Evolutionary conservation across 2,888 invertebrate genomes (phyloP).

Genomic region (Imbricaverruca yamaguchii): DNA sequence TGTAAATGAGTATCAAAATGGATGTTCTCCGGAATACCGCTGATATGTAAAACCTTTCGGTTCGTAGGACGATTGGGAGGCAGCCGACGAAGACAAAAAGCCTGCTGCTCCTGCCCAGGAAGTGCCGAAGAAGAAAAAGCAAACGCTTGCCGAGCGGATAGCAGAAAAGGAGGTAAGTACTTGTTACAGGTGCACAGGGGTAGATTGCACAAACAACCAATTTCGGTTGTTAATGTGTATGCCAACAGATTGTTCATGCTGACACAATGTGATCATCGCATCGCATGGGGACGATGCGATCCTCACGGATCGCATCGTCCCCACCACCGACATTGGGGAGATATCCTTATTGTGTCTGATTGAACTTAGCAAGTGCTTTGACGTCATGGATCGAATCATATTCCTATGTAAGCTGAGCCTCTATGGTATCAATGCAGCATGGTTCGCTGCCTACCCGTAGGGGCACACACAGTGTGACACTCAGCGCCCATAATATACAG

Average conservation of each 20-base stretch:
- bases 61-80: conserved; percentile 12
- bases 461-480: background rate
- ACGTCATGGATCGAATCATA: too few relatives aligned
- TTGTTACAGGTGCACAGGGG: background rate
- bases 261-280: background rate
- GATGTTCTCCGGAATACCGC: too few relatives aligned
- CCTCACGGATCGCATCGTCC: too few relatives aligned
- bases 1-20: too few relatives aligned
- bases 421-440: background rate
- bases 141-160: conserved; percentile 14
- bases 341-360: too few relatives aligned
- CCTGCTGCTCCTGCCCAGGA: background rate
- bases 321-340: too few relatives aligned
- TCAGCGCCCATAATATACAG: background rate
- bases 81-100: background rate
- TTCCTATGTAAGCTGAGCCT: background rate
- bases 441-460: background rate
- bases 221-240: background rate
- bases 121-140: background rate
- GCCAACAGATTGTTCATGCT: background rate
- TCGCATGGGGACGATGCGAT: too few relatives aligned
- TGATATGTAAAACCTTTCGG: too few relatives aligned
- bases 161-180: conserved; percentile 6
- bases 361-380: too few relatives aligned
- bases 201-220: background rate